Percentiles rank a stretch among this genome's conserved stretches.
These are phyloP conservation scores for Rhyacichthys aspro DNA, from an alignment of 2,797 vertebrate genomes.

Conservation along the genomic window DNA sequence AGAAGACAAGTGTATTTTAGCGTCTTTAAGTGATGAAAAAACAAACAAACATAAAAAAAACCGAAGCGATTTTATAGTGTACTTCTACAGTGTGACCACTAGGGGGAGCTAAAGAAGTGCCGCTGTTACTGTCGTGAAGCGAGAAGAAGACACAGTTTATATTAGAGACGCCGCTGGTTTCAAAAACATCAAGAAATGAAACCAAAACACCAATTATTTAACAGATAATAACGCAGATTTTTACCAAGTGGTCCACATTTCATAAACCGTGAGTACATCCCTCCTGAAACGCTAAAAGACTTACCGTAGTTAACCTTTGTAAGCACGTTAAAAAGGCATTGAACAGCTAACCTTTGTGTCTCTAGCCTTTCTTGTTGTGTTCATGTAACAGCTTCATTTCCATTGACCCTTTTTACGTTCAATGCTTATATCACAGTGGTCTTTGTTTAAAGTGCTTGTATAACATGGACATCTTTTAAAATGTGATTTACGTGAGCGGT, in stretches of 20 bases:
- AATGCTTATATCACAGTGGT: not conserved
- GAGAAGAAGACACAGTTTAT: too few relatives aligned
- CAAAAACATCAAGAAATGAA: not conserved
- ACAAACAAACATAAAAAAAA: too few relatives aligned
- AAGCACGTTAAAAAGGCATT: not conserved
- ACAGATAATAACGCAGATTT: not conserved
- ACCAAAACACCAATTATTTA: not conserved
- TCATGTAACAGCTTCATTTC: not conserved
- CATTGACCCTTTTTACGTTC: too few relatives aligned
- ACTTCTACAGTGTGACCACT: not conserved
- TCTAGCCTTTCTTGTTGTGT: not conserved
- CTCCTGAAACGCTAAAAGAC: too few relatives aligned
- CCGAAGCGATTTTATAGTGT: not conserved
- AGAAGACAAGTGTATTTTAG: too few relatives aligned
- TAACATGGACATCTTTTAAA: too few relatives aligned
- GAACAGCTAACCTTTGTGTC: not conserved
- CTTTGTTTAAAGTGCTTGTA: not conserved
- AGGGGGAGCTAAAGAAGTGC: not conserved
- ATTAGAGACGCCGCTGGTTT: not conserved
- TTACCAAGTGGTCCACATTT: not conserved
- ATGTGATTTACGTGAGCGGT: too few relatives aligned
- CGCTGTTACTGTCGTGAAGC: too few relatives aligned
- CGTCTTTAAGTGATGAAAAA: too few relatives aligned
- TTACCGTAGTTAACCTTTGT: not conserved
- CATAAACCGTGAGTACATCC: conserved; percentile 1